These are phyloP conservation scores for Coptotermes formosanus DNA, from an alignment of 1,140 invertebrate species.

Conservation along the genomic window DNA sequence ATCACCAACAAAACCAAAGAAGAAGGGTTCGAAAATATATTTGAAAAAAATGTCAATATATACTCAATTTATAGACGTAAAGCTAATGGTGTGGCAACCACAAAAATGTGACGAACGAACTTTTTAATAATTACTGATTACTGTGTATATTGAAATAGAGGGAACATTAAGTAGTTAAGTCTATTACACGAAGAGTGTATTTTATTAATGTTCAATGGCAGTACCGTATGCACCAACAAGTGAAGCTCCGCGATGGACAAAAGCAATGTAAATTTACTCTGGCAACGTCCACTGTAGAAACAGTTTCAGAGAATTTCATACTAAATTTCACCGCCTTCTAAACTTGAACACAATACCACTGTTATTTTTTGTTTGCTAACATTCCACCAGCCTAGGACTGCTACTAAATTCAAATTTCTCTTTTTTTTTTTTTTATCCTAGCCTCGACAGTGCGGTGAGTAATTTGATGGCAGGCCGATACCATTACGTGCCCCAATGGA, in stretches of 20 bases:
- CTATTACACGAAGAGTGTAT: not conserved
- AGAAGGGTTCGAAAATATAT: too few relatives aligned
- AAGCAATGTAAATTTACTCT: not conserved
- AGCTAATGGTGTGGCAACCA: too few relatives aligned
- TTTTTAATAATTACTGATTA: not conserved
- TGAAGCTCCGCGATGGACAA: not conserved
- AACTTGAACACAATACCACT: not conserved
- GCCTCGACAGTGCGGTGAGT: not conserved
- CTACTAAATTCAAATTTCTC: not conserved
- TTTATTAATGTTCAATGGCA: not conserved
- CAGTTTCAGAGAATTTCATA: conserved; percentile 10
- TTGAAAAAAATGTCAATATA: too few relatives aligned
- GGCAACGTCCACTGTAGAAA: not conserved
- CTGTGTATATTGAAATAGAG: not conserved
- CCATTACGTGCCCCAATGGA: conserved; percentile 7
- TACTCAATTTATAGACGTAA: too few relatives aligned
- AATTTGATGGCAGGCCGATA: not conserved
- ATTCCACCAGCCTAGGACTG: not conserved
- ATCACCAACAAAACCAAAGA: too few relatives aligned
- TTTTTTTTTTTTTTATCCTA: not conserved
- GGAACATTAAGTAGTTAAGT: not conserved
- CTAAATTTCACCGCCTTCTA: not conserved
- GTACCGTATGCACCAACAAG: not conserved
- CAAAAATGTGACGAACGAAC: not conserved
- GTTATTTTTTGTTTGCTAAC: not conserved